Conservation (phyloP, 2,888 invertebrate species). For the Cataglyphis altisquamis region DNA sequence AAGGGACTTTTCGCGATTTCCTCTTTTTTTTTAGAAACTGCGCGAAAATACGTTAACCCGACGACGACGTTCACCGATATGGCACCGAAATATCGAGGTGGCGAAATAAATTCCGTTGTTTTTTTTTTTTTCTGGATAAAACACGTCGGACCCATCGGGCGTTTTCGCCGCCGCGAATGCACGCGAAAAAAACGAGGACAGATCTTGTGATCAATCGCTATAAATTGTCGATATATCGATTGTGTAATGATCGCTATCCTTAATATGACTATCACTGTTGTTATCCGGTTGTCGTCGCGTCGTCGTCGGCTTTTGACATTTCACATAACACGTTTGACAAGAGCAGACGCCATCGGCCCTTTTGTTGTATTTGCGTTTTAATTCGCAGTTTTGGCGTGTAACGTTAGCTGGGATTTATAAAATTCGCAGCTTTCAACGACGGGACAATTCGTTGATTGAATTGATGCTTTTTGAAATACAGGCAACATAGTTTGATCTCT, state of each 20-base stretch:
- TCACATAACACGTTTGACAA: background rate
- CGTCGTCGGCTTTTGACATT: background rate
- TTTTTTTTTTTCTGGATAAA: background rate
- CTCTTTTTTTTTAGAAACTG: background rate
- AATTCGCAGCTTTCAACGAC: background rate
- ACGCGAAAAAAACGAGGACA: no score
- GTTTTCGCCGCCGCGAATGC: conserved; percentile 12
- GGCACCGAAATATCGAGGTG: background rate
- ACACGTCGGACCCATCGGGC: background rate
- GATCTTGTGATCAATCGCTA: conserved; percentile 3
- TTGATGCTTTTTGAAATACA: background rate
- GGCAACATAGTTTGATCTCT: background rate
- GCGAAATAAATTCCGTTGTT: background rate
- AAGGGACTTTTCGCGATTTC: background rate
- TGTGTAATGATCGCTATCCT: conserved; percentile 27
- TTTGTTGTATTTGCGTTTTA: conserved; percentile 7
- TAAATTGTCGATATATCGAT: conserved; percentile 23
- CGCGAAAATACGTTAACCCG: conserved; percentile 5
- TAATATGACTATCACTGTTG: conserved; percentile 34
- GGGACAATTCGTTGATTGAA: background rate
- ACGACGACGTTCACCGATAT: background rate
- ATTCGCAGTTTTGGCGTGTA: background rate
- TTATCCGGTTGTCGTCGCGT: conserved; percentile 29
- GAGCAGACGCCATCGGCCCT: background rate
- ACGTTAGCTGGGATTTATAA: background rate